These are phyloP conservation scores for Hypsibius dujardini DNA, from an alignment of 1,140 invertebrate species.

Conservation along the genomic window DNA sequence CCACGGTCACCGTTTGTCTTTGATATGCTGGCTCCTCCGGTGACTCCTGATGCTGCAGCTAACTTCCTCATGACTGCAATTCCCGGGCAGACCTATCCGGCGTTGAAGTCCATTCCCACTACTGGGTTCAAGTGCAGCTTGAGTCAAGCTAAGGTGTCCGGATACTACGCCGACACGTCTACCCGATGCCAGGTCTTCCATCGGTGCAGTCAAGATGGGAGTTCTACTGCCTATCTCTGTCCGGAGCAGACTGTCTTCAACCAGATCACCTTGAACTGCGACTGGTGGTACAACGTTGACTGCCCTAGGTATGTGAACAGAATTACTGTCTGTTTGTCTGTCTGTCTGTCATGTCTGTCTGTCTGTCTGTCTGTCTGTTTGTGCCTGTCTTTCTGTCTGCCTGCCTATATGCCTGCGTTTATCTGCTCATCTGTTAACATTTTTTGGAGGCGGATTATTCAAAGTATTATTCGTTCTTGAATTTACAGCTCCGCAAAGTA, in stretches of 20 bases:
- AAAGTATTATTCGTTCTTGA: too few species aligned
- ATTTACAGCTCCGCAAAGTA: not conserved
- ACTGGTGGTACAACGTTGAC: slow-evolving; percentile 76
- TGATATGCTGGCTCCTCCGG: not conserved
- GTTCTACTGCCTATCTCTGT: slow-evolving; percentile 46
- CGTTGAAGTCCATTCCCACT: not conserved
- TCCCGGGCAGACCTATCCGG: not conserved
- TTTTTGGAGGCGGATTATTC: too few species aligned
- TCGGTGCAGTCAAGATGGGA: slow-evolving; percentile 41
- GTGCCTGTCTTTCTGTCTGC: too few species aligned
- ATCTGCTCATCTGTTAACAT: too few species aligned
- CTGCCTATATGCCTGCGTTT: too few species aligned
- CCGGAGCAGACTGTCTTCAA: slow-evolving; percentile 72
- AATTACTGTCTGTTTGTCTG: too few species aligned
- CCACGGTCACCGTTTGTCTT: not conserved
- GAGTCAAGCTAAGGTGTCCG: slow-evolving; percentile 43
- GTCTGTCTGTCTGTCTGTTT: too few species aligned
- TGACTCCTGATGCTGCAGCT: not conserved
- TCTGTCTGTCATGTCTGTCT: too few species aligned
- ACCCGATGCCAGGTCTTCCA: slow-evolving; percentile 74
- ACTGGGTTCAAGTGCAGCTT: not conserved
- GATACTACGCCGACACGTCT: slow-evolving; percentile 65
- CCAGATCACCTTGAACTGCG: slow-evolving; percentile 63
- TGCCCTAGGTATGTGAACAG: slow-evolving; percentile 36
- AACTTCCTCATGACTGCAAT: not conserved